phyloP scores from a whole-genome alignment of 1,140 invertebrate genomes.

The Pantala flavescens region DNA sequence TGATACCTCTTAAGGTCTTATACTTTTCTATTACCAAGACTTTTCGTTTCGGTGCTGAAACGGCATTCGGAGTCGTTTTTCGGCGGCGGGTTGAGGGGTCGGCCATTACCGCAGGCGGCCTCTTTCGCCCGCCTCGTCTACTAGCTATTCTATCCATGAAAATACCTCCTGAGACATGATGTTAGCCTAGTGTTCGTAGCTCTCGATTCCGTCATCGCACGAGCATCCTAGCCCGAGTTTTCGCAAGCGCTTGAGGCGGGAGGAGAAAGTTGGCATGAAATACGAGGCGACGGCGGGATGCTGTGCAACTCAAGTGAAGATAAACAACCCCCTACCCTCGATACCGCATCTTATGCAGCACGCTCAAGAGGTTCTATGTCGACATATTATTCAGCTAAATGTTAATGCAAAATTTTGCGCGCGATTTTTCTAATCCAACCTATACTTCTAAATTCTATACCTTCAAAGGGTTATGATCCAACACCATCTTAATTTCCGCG shows the following conservation, averaged over 20 bases:
- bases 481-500: no score
- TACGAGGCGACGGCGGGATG: no score
- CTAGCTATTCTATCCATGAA: background rate
- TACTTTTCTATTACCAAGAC: background rate
- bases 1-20: no score
- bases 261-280: background rate
- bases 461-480: no score
- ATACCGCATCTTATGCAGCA: no score
- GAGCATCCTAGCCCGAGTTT: background rate
- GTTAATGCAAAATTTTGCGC: no score
- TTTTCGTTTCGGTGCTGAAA: background rate
- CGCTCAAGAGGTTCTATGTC: no score
- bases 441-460: no score
- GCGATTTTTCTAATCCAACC: no score
- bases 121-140: background rate
- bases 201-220: constrained; percentile 2
- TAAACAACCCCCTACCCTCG: no score
- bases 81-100: background rate
- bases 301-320: no score
- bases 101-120: background rate
- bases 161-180: background rate
- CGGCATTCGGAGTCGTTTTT: background rate
- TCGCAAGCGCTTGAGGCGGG: background rate
- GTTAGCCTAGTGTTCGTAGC: background rate
- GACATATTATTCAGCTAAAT: no score